Evolutionary conservation across 35 echinoderm and acorn worm species (phyloP).

Genomic region (Amphiura filiformis): DNA sequence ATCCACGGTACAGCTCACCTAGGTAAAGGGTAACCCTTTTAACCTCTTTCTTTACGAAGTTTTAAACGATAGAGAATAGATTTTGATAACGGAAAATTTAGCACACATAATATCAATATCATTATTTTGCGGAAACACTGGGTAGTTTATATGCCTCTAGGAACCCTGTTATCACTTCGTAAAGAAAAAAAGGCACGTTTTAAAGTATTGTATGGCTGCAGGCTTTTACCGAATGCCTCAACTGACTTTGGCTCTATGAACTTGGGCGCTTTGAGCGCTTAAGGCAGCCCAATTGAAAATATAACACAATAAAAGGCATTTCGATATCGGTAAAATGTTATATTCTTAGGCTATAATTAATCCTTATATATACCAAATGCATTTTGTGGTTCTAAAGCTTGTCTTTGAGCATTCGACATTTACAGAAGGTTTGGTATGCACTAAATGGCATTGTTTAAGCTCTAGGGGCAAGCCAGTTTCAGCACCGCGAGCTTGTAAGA

Average conservation of each 20-base stretch:
- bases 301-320: not conserved
- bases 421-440: too few species aligned
- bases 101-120: too few species aligned
- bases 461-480: too few species aligned
- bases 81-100: too few species aligned
- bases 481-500: too few species aligned
- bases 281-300: not conserved
- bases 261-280: not conserved
- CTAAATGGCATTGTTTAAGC: too few species aligned
- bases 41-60: too few species aligned
- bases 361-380: not conserved
- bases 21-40: too few species aligned
- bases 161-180: not conserved
- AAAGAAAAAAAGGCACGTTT: not conserved
- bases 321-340: not conserved
- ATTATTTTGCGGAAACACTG: not conserved
- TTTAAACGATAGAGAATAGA: too few species aligned
- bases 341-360: slow-evolving; percentile 3
- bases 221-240: not conserved
- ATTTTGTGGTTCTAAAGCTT: too few species aligned
- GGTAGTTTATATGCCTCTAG: not conserved
- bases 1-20: too few species aligned
- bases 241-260: not conserved
- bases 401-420: too few species aligned
- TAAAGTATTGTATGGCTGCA: not conserved